A percentile compares a stretch with the other conserved stretches of the same genome.
Conservation (phyloP, 1,140 invertebrate species). For the Arion vulgaris region DNA sequence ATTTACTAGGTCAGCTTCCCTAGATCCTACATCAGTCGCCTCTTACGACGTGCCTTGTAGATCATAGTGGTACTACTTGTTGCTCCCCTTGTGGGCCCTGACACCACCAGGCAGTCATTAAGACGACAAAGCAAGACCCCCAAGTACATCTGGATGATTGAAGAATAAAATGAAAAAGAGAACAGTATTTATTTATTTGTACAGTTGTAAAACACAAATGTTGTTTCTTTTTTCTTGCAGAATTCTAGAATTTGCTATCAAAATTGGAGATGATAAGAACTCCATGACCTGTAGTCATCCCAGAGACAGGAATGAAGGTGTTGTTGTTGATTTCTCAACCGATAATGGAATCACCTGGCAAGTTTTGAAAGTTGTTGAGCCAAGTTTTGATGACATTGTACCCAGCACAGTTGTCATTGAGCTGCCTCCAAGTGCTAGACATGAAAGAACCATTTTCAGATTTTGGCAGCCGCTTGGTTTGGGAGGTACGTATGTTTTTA, state of each 20-base stretch:
- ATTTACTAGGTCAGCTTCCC: too few relatives aligned
- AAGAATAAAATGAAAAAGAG: too few relatives aligned
- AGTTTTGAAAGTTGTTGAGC: constrained; percentile 67
- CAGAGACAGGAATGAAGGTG: constrained; percentile 60
- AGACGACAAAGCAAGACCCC: too few relatives aligned
- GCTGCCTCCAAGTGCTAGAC: constrained; percentile 69
- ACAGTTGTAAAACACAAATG: too few relatives aligned
- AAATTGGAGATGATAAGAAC: constrained; percentile 59
- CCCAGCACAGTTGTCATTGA: constrained; percentile 64
- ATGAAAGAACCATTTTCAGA: constrained; percentile 69
- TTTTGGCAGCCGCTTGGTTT: constrained; percentile 72
- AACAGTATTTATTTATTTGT: too few relatives aligned
- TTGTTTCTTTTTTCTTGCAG: constrained; percentile 43
- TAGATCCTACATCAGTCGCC: too few relatives aligned
- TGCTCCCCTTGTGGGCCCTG: too few relatives aligned
- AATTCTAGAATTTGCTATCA: constrained; percentile 67
- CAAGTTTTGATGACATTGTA: constrained; percentile 58
- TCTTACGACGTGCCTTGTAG: too few relatives aligned
- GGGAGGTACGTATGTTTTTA: constrained; percentile 57
- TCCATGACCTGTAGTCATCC: constrained; percentile 53
- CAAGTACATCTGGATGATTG: too few relatives aligned
- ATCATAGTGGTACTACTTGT: too few relatives aligned
- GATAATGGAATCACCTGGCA: constrained; percentile 72
- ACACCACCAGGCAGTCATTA: too few relatives aligned
- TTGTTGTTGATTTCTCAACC: constrained; percentile 69